Percentiles rank a stretch among this genome's conserved stretches.
Conservation (phyloP, 37 sponge, comb jelly and placozoan genomes). For the Axinella damicornis region DNA sequence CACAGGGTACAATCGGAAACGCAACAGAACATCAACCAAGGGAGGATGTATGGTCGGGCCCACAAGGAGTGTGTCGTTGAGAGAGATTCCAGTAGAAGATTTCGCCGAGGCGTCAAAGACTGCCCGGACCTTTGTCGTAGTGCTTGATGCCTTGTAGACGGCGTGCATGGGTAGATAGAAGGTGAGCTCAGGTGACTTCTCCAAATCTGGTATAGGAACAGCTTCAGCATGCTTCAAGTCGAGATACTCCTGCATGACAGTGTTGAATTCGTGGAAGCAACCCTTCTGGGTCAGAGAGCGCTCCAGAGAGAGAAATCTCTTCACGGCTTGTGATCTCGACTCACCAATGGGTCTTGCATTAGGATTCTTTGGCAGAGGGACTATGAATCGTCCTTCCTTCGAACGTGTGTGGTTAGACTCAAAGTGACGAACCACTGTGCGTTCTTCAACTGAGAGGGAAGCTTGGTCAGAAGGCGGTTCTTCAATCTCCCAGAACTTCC, state of each 20-base stretch:
- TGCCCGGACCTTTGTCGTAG: slow-evolving; percentile 55
- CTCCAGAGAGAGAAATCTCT: slow-evolving; percentile 52
- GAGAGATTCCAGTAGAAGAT: slow-evolving; percentile 57
- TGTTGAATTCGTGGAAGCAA: slow-evolving; percentile 33
- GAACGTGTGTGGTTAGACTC: slow-evolving; percentile 19
- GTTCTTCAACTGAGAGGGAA: slow-evolving; percentile 41
- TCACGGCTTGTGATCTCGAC: slow-evolving; percentile 55
- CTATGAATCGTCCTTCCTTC: slow-evolving; percentile 38
- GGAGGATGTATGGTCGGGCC: slow-evolving; percentile 47
- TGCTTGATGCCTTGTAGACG: slow-evolving; percentile 60
- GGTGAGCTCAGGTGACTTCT: slow-evolving; percentile 36
- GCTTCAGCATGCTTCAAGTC: slow-evolving; percentile 47
- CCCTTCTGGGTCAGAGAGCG: slow-evolving; percentile 55
- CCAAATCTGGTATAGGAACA: slow-evolving; percentile 35
- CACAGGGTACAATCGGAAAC: slow-evolving; percentile 46
- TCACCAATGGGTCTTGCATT: slow-evolving; percentile 38
- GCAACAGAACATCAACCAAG: slow-evolving; percentile 46
- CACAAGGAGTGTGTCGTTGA: slow-evolving; percentile 54
- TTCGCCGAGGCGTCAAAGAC: slow-evolving; percentile 63
- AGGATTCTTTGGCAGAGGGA: slow-evolving; percentile 42
- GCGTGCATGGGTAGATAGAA: slow-evolving; percentile 68
- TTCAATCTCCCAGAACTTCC: slow-evolving; percentile 63
- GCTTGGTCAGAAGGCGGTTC: slow-evolving; percentile 34
- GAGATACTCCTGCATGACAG: slow-evolving; percentile 53
- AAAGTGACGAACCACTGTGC: slow-evolving; percentile 47